phyloP scores from a whole-genome alignment of 2,888 invertebrate species.

The Minunthozetes semirufus region DNA sequence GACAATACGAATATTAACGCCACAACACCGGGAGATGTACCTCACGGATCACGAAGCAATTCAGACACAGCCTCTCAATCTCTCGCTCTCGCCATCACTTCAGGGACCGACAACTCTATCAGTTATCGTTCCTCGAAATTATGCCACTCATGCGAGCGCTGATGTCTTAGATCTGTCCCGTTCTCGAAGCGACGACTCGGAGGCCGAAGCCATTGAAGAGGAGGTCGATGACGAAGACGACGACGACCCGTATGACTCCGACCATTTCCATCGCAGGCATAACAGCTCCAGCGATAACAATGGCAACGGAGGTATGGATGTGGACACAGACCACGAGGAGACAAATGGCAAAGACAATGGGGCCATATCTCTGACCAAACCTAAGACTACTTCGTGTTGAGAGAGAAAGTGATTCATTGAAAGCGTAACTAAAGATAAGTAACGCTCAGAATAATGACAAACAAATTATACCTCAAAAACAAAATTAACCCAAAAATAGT shows the following conservation, averaged over 20 bases:
- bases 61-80: constrained; percentile 44
- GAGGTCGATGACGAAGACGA: constrained; percentile 38
- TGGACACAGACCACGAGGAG: constrained; percentile 19
- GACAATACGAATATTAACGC: constrained; percentile 43
- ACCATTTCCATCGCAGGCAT: not conserved
- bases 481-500: not conserved
- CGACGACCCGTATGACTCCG: constrained; percentile 27
- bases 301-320: constrained; percentile 31
- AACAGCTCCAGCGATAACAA: constrained; percentile 24
- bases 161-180: constrained; percentile 43
- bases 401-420: constrained; percentile 24
- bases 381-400: constrained; percentile 28
- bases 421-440: constrained; percentile 14
- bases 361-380: constrained; percentile 29
- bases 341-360: constrained; percentile 16
- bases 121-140: constrained; percentile 32
- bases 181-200: constrained; percentile 41
- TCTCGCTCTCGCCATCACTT: constrained; percentile 40
- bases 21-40: constrained; percentile 41
- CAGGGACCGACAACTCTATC: constrained; percentile 28
- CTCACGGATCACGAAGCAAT: constrained; percentile 40
- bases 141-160: constrained; percentile 31
- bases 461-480: not conserved
- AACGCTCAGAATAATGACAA: constrained; percentile 7
- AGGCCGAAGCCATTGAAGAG: constrained; percentile 41